Conservation (phyloP, 2,888 invertebrate genomes). For the Cyaniris semiargus region DNA sequence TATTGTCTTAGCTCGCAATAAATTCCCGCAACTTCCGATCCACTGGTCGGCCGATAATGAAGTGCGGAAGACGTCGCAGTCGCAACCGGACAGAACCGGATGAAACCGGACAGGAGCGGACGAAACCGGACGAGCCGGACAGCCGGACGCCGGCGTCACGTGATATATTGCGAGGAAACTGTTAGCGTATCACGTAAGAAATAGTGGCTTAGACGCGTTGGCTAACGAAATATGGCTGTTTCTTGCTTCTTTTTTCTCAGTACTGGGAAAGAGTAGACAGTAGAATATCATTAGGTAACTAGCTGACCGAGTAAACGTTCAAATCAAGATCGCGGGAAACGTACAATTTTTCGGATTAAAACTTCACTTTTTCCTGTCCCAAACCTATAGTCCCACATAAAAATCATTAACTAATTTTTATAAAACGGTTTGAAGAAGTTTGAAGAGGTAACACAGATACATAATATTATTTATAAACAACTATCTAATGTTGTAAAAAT, state of each 20-base stretch:
- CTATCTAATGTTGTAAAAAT: too few species aligned
- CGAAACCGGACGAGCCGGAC: conserved; percentile 34
- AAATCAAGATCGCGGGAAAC: too few species aligned
- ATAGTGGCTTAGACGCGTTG: background rate
- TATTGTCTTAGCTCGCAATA: conserved; percentile 26
- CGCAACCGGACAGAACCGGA: conserved; percentile 36
- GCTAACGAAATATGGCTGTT: background rate
- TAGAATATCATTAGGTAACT: too few species aligned
- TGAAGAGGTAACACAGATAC: too few species aligned
- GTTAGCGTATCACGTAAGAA: conserved; percentile 28
- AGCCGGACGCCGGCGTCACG: conserved; percentile 25
- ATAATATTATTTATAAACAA: too few species aligned
- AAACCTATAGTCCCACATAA: too few species aligned
- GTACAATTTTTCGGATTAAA: too few species aligned
- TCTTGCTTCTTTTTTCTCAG: background rate
- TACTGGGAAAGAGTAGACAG: background rate
- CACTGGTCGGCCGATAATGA: conserved; percentile 34
- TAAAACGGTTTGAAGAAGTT: too few species aligned
- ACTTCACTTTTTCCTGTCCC: too few species aligned
- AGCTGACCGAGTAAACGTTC: too few species aligned
- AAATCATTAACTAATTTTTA: too few species aligned
- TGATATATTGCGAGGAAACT: conserved; percentile 34
- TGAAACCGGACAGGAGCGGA: conserved; percentile 29
- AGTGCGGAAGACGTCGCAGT: conserved; percentile 38
- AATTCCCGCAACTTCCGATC: conserved; percentile 32